These are phyloP conservation scores for Cataglyphis livida DNA, from an alignment of 2,888 invertebrate species.

Conservation along the genomic window DNA sequence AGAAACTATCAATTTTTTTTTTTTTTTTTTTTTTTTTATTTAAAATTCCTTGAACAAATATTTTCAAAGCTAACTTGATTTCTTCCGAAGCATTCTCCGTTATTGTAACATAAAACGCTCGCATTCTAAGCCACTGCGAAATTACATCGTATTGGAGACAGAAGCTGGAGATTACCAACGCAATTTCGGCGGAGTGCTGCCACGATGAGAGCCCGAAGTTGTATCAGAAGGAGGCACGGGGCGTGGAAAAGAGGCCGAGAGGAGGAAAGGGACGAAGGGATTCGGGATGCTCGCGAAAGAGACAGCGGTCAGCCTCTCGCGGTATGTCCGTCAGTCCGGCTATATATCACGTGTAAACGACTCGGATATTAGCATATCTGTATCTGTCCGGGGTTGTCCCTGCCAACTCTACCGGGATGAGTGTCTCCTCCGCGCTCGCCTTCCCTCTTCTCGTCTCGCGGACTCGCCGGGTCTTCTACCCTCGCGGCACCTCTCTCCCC, in stretches of 20 bases:
- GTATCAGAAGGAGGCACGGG: conserved; percentile 52
- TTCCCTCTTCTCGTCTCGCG: conserved; percentile 40
- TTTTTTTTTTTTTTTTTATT: neutral
- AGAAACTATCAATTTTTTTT: neutral
- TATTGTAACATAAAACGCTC: neutral
- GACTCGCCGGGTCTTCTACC: conserved; percentile 23
- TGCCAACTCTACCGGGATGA: conserved; percentile 78
- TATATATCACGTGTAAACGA: conserved; percentile 83
- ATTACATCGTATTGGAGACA: conserved; percentile 34
- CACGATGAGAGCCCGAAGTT: conserved; percentile 37
- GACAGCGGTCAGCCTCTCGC: conserved; percentile 72
- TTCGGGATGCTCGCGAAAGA: conserved; percentile 71
- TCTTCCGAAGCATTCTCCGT: neutral
- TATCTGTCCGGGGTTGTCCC: conserved; percentile 80
- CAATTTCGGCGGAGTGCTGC: conserved; percentile 65
- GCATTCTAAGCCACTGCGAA: neutral
- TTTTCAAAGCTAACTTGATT: neutral
- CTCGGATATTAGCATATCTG: conserved; percentile 82
- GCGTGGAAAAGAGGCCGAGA: conserved; percentile 3
- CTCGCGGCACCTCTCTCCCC: conserved; percentile 5
- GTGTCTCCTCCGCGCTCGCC: conserved; percentile 72
- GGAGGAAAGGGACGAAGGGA: conserved; percentile 56
- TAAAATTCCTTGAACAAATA: neutral
- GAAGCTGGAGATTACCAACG: conserved; percentile 57
- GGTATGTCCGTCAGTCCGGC: conserved; percentile 79